Evolutionary conservation across 2,888 invertebrate species (phyloP), one percentile per base, ranked within the genome.

Genomic region (Catocala sponsa): DNA sequence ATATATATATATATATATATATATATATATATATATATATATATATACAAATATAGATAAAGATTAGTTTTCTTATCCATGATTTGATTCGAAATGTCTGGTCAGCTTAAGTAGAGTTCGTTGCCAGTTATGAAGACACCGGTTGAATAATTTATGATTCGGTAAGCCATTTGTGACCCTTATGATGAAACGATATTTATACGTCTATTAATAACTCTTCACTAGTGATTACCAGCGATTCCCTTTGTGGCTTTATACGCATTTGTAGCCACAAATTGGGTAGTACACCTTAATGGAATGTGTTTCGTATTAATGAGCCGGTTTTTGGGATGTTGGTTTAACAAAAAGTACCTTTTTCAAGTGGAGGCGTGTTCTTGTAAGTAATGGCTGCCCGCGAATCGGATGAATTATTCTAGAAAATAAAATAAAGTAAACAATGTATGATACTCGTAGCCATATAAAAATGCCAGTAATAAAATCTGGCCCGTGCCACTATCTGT

Each of bases 81-180:
- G 9, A 38, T 38, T 38, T 38, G 35, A 38, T 44, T 12, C 44
- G 6, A n/a, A 44, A 12, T 33, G 25, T 49, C 33, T 33, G 48
- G n/a, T n/a, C 48, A 35, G 12, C 25, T 51, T 56, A 48, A 65
- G 69, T 68, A 59, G 65, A 67, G 66, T 12, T 71, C 68, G 38
- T 52, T 54, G 43, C 50, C 48, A 50, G 68, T 67, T 73, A 75
- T 69, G 71, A 65, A 54, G 11, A 15, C 9, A 41, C 47, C 49
- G 55, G 55, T 62, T 76, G 73, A 78, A 78, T 70, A 74, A 78
- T 78, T 78, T 81, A 80, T 70, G 73, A 71, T 66, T 62, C 55
- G 68, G 74, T 72, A 58, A 55, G 57, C 57, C 56, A 59, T 79
- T 79, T 65, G 59, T 63, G 62, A 50, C 55, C 59, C 50, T 51